Conservation (phyloP, 2,797 vertebrate genomes). For the Micropoecilia bifurca region DNA sequence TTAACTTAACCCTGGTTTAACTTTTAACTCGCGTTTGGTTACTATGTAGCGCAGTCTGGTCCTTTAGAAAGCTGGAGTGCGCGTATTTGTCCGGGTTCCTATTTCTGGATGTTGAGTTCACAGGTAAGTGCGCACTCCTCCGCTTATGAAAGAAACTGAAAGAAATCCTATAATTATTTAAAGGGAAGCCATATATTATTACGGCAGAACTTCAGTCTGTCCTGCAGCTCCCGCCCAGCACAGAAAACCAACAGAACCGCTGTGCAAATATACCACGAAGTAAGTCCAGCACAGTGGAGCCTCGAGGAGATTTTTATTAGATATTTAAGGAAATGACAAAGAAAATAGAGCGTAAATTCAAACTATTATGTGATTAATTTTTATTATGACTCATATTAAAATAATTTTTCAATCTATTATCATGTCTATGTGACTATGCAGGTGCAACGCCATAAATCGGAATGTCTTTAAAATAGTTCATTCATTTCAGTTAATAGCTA, state of each 20-base stretch:
- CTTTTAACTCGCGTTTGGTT: conserved; percentile 66
- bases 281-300: not conserved
- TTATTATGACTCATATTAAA: not conserved
- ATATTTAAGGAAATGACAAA: not conserved
- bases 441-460: not conserved
- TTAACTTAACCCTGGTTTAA: conserved; percentile 56
- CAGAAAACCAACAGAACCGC: conserved; percentile 29
- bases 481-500: not conserved
- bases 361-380: not conserved
- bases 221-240: conserved; percentile 42
- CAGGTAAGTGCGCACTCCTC: conserved; percentile 69
- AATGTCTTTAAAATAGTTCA: not conserved
- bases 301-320: not conserved
- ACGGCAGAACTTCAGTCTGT: conserved; percentile 44
- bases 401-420: not conserved
- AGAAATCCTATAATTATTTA: conserved; percentile 65
- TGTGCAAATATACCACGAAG: conserved; percentile 30
- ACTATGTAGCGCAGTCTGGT: conserved; percentile 39
- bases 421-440: not conserved
- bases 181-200: conserved; percentile 44
- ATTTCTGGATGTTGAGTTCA: conserved; percentile 74
- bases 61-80: conserved; percentile 19
- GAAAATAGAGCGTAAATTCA: not conserved
- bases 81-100: conserved; percentile 47
- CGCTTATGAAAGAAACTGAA: conserved; percentile 34